Base-by-base conservation (phyloP, 1,140 invertebrate species). In the Delia radicum region DNA sequence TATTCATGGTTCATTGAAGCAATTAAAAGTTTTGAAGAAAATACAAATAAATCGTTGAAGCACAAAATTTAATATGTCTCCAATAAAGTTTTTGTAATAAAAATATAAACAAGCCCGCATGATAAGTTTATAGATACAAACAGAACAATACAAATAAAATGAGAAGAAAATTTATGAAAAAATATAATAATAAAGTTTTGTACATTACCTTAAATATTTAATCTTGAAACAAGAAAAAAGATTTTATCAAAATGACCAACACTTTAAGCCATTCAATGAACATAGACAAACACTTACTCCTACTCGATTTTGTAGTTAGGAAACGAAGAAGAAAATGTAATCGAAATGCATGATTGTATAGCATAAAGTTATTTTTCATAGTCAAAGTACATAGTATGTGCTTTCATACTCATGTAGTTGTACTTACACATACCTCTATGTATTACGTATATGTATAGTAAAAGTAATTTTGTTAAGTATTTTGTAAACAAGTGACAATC, bases 1-100 rank as follows among this genome's bases (percentile, higher is more conserved):
- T 69, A 37, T 69, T 69, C 65, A 69, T 69, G 65, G 29, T 33
- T 33, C 31, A 69, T 69, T 69, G 65, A 33, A 69, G 65, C 65
- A 69, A 69, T 69, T 69, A 69, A 69, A 69, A 69, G 29, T 69
- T 69, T 18, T 69, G 18, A 42, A 42, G 12, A 42, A 42, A 42
- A 42, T 21, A 55, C 46, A 21, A 55, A 55, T 55, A 55, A 55
- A 55, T 55, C n/a, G 46, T 55, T 55, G 3, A 55, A 55, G n/a
- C 46, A 55, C 8, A 55, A 18, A 55, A 55, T 55, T 55, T 55
- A 55, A 55, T 55, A 21, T 55, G 46, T 55, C 46, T 55, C 46
- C 46, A 55, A 55, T 55, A 55, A 55, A 55, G 46, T 55, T 55
- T 55, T 55, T 55, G 46, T 21, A 55, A 55, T 21, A 21, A 55